These are phyloP conservation scores for Sycophila texana DNA, from an alignment of 2,888 invertebrate genomes.

Conservation along the genomic window DNA sequence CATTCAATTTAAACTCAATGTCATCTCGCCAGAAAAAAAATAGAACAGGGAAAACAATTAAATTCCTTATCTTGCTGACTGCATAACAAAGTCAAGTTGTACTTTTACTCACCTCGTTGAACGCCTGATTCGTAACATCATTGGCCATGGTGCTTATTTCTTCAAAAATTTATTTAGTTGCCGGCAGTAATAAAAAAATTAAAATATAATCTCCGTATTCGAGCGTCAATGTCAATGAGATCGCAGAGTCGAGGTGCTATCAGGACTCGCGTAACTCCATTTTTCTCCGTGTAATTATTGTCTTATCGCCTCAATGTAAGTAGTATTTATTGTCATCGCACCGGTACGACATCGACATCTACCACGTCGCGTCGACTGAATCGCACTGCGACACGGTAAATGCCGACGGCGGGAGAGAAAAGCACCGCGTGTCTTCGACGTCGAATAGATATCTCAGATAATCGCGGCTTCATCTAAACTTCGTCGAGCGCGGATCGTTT, in stretches of 20 bases:
- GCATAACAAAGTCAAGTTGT: no score
- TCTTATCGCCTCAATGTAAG: no score
- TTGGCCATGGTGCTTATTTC: constrained; percentile 32
- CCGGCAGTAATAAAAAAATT: not conserved
- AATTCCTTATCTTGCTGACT: no score
- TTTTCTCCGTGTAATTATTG: not conserved
- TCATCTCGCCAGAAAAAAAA: no score
- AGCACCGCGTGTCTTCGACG: not conserved
- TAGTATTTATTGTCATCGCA: no score
- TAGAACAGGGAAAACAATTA: no score
- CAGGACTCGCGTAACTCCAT: not conserved
- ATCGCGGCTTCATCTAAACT: constrained; percentile 13
- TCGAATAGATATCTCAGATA: constrained; percentile 33
- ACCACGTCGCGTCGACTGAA: not conserved
- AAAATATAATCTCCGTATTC: not conserved
- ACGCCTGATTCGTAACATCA: constrained; percentile 43
- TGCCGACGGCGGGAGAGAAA: constrained; percentile 3
- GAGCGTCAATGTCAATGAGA: not conserved
- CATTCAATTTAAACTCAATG: no score
- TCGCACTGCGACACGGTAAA: constrained; percentile 6
- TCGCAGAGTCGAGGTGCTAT: not conserved
- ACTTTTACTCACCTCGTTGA: constrained; percentile 38
- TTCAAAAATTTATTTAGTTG: not conserved
- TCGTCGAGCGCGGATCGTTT: not conserved
- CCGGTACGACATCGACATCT: constrained; percentile 16